A percentile compares a stretch with the other conserved stretches of the same genome.
These are phyloP conservation scores for Heliconius hewitsoni DNA, from an alignment of 1,140 invertebrate genomes.

Conservation along the genomic window DNA sequence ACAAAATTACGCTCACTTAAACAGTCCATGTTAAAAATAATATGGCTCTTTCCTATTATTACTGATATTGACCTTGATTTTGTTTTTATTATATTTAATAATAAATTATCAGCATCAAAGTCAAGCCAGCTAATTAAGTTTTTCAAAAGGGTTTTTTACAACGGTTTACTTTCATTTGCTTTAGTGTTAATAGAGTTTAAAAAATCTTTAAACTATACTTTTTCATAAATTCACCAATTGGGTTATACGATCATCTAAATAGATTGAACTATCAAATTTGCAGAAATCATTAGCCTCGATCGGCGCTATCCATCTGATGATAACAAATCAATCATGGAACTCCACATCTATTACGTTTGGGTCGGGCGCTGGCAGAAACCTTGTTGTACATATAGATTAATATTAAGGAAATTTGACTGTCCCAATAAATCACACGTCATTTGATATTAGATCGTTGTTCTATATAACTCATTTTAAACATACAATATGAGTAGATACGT, in stretches of 20 bases:
- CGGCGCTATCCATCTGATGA: constrained; percentile 35
- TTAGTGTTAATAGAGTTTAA: neutral
- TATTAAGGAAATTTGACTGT: constrained; percentile 2
- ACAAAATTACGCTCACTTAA: no score
- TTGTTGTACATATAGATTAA: constrained; percentile 3
- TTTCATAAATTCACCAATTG: constrained; percentile 13
- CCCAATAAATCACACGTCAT: neutral
- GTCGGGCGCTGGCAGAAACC: constrained; percentile 21
- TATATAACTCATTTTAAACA: no score
- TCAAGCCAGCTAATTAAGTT: no score
- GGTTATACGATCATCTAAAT: constrained; percentile 19
- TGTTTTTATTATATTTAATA: no score
- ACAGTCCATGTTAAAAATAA: no score
- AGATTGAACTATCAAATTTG: constrained; percentile 38
- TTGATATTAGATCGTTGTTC: neutral
- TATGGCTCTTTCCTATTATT: no score
- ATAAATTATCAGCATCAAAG: no score
- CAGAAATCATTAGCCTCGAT: constrained; percentile 34
- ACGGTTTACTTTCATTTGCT: no score
- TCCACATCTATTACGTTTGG: constrained; percentile 40
- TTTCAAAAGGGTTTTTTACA: no score
- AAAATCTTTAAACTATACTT: neutral
- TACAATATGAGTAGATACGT: no score
- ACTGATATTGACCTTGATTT: no score
- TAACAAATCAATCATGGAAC: constrained; percentile 43